phyloP scores from a whole-genome alignment of 1,140 invertebrate genomes.

The Drosophila sechellia region DNA sequence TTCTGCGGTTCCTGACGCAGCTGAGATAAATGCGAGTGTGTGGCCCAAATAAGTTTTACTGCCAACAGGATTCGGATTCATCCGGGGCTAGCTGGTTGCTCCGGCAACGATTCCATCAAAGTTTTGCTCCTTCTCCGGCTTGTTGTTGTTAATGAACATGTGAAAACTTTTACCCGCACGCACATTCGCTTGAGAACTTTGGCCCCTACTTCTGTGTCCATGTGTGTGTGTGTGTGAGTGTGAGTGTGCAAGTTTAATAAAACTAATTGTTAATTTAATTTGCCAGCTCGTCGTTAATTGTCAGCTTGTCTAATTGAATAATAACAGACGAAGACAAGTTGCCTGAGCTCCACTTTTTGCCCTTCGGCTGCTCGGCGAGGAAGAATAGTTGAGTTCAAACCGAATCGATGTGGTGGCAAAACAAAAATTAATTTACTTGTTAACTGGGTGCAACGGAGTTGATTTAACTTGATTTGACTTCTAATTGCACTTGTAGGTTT shows the following conservation, averaged over 20 bases:
- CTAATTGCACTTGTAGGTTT: slow-evolving; percentile 64
- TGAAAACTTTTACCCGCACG: slow-evolving; percentile 65
- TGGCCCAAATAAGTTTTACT: slow-evolving; percentile 65
- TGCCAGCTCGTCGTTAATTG: slow-evolving; percentile 81
- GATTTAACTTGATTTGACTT: slow-evolving; percentile 67
- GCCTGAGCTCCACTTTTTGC: slow-evolving; percentile 1
- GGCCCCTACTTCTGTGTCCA: background rate
- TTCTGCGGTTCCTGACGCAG: slow-evolving; percentile 33
- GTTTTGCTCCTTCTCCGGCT: slow-evolving; percentile 39
- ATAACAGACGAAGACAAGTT: slow-evolving; percentile 70
- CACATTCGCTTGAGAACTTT: slow-evolving; percentile 49
- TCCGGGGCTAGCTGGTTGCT: slow-evolving; percentile 32
- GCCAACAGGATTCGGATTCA: slow-evolving; percentile 44
- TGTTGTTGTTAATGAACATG: slow-evolving; percentile 78
- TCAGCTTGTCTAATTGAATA: slow-evolving; percentile 83
- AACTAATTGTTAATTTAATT: slow-evolving; percentile 84
- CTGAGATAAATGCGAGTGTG: slow-evolving; percentile 11
- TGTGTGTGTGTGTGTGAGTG: slow-evolving; percentile 15
- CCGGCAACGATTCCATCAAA: slow-evolving; percentile 70
- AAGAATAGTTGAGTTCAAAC: slow-evolving; percentile 12
- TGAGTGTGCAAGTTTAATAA: slow-evolving; percentile 75
- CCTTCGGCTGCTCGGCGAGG: slow-evolving; percentile 3
- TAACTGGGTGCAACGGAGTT: slow-evolving; percentile 42
- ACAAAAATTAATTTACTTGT: slow-evolving; percentile 62
- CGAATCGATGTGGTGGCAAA: slow-evolving; percentile 47